These are phyloP conservation scores for Caradrina clavipalpis DNA, from an alignment of 2,888 invertebrate genomes.

Conservation along the genomic window DNA sequence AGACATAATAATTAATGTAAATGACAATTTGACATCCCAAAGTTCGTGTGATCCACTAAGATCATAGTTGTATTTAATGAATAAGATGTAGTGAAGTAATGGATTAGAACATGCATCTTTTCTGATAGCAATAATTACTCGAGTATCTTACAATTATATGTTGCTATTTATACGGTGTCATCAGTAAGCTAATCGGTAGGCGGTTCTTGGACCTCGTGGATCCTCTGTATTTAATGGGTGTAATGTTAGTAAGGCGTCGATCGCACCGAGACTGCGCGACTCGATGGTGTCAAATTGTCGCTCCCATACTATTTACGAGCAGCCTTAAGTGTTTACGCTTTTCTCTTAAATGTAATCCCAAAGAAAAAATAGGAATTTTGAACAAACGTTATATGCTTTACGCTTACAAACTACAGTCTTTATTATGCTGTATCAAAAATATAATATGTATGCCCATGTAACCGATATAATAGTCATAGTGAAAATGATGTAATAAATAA, in stretches of 20 bases:
- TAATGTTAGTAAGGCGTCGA: slow-evolving; percentile 30
- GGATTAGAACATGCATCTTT: slow-evolving; percentile 35
- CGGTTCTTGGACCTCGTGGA: background rate
- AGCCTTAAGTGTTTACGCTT: slow-evolving; percentile 55
- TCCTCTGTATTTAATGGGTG: slow-evolving; percentile 27
- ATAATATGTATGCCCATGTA: slow-evolving; percentile 77
- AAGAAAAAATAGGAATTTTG: slow-evolving; percentile 85
- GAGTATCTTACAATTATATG: slow-evolving; percentile 35
- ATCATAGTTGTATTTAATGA: slow-evolving; percentile 44
- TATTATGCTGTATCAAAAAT: slow-evolving; percentile 69
- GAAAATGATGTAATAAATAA: slow-evolving; percentile 72
- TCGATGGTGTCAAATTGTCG: slow-evolving; percentile 63
- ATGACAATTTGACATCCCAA: slow-evolving; percentile 63
- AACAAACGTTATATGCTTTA: slow-evolving; percentile 83
- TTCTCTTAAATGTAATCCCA: slow-evolving; percentile 71
- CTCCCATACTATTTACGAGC: slow-evolving; percentile 46
- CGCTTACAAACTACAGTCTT: slow-evolving; percentile 70
- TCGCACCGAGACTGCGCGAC: background rate
- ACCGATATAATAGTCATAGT: slow-evolving; percentile 79
- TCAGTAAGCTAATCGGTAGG: slow-evolving; percentile 34
- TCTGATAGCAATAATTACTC: slow-evolving; percentile 52
- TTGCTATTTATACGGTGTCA: slow-evolving; percentile 44
- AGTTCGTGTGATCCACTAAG: slow-evolving; percentile 29
- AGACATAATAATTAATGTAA: slow-evolving; percentile 40
- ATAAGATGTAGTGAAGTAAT: slow-evolving; percentile 47